Percentiles rank a stretch among this genome's conserved stretches.
Conservation (phyloP, 23 tunicate genomes). For the Botrylloides violaceus region DNA sequence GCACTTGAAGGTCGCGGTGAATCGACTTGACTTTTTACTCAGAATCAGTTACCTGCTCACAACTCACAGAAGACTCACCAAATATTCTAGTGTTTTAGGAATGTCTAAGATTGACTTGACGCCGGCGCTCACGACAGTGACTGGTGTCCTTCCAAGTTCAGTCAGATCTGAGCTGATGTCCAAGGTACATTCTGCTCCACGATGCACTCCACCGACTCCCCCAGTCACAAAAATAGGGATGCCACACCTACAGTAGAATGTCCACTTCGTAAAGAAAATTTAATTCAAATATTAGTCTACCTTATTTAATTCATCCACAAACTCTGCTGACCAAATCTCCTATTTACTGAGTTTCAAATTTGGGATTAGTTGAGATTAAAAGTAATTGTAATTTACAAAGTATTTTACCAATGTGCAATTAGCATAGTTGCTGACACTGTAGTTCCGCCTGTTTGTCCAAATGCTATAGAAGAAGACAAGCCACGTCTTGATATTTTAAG, state of each 20-base stretch:
- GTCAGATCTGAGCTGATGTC: slow-evolving; percentile 81
- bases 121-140: slow-evolving; percentile 88
- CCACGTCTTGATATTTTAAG: slow-evolving; percentile 69
- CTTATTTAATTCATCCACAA: too few species aligned
- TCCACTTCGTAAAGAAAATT: too few species aligned
- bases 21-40: too few species aligned
- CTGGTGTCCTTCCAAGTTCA: slow-evolving; percentile 85
- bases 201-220: slow-evolving; percentile 93
- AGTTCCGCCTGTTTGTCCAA: slow-evolving; percentile 60
- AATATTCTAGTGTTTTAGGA: slow-evolving; percentile 61
- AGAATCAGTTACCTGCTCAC: neutral
- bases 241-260: slow-evolving; percentile 67
- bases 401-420: slow-evolving; percentile 50
- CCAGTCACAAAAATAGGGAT: slow-evolving; percentile 88
- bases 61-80: slow-evolving; percentile 29
- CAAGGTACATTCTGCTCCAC: slow-evolving; percentile 62
- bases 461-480: slow-evolving; percentile 43
- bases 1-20: too few species aligned
- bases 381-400: neutral
- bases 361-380: too few species aligned
- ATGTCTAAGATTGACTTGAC: slow-evolving; percentile 90
- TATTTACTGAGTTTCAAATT: too few species aligned
- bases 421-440: slow-evolving; percentile 90
- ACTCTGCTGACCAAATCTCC: too few species aligned
- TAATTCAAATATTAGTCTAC: too few species aligned